A percentile compares a stretch with the other conserved stretches of the same genome.
Evolutionary conservation across 2,113 vertebrate species (phyloP).

Genomic region (Boulengeromyrus knoepffleri): DNA sequence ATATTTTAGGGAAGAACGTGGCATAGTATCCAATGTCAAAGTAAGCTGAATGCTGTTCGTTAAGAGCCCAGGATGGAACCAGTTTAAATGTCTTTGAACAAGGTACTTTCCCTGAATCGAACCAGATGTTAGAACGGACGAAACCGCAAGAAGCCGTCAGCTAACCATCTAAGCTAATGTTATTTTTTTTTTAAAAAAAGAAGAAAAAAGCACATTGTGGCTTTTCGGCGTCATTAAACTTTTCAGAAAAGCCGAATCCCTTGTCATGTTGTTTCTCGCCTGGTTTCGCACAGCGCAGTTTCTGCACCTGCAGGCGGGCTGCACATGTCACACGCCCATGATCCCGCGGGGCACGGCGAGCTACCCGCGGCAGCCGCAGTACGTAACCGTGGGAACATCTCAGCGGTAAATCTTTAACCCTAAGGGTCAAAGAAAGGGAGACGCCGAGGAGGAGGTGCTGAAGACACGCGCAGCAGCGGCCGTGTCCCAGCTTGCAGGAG

Average conservation of each 20-base stretch:
- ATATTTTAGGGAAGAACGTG: not conserved
- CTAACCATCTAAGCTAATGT: not conserved
- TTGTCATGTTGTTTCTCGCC: not conserved
- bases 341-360: conserved; percentile 62
- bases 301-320: conserved; percentile 16
- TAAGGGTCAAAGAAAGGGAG: conserved; percentile 52
- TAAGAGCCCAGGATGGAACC: not conserved
- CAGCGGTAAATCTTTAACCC: conserved; percentile 56
- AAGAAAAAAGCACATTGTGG: not conserved
- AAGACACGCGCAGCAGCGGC: not conserved
- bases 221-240: not conserved
- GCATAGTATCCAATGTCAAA: not conserved
- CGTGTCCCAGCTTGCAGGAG: not conserved
- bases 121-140: not conserved
- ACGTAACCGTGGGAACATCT: conserved; percentile 65
- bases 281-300: conserved; percentile 1
- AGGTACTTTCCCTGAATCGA: not conserved
- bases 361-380: conserved; percentile 51
- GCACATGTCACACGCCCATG: not conserved
- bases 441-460: conserved; percentile 1
- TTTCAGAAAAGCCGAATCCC: not conserved
- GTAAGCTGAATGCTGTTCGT: not conserved
- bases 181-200: not conserved
- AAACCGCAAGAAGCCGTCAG: not conserved
- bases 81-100: not conserved